A percentile compares a stretch with the other conserved stretches of the same genome.
Evolutionary conservation across 2,113 vertebrate species (phyloP).

Genomic region (Progne subis): DNA sequence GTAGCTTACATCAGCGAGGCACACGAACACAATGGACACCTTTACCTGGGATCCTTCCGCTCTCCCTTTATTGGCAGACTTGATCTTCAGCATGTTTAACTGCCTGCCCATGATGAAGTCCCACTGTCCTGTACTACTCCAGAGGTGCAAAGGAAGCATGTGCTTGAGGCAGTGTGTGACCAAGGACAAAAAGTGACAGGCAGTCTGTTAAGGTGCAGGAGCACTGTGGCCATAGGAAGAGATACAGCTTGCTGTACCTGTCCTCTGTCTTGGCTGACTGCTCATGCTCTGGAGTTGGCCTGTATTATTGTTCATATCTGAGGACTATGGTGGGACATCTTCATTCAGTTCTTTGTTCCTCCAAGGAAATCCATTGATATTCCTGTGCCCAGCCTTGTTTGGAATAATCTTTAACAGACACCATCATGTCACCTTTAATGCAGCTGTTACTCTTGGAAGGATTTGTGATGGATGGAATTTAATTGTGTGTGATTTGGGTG

Average conservation of each 20-base stretch:
- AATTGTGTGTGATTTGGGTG: neutral
- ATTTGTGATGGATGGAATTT: neutral
- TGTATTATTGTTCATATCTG: neutral
- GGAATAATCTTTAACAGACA: neutral
- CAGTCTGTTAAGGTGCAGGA: neutral
- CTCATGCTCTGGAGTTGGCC: neutral
- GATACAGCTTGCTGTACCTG: neutral
- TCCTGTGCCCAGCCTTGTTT: neutral
- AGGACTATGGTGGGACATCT: neutral
- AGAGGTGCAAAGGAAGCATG: neutral
- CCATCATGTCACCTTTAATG: neutral
- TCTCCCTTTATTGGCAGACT: constrained; percentile 88
- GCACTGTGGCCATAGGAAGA: neutral
- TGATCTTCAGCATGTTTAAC: constrained; percentile 78
- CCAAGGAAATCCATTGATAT: neutral
- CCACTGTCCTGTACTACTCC: neutral
- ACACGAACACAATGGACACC: constrained; percentile 84
- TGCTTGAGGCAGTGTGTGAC: neutral
- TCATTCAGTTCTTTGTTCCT: neutral
- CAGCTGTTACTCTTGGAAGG: neutral
- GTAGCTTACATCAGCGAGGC: constrained; percentile 86
- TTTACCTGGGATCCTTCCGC: constrained; percentile 93
- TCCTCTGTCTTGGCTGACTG: neutral
- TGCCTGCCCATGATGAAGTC: neutral
- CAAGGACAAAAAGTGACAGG: neutral